Evolutionary conservation across 2,888 invertebrate genomes (phyloP), one percentile per base, ranked within the genome.

Genomic region (Thymelicus acteon): DNA sequence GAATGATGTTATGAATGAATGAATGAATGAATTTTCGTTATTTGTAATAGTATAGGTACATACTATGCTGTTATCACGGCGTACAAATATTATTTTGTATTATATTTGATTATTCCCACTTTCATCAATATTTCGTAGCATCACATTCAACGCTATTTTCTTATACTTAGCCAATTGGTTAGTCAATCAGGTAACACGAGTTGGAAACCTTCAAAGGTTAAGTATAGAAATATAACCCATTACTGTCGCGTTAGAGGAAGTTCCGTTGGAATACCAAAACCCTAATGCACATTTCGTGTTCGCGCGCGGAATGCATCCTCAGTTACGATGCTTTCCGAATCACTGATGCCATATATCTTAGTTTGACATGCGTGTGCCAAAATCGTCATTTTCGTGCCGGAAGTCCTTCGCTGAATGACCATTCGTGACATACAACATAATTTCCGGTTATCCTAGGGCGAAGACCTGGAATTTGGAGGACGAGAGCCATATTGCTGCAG

Each of bases 251-350:
- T 19, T 10, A 15, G 40, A 44, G 44, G 31, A 47, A 62, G 44
- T 68, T 68, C 68, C 68, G 44, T 40, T 7, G 54, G 1, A 48
- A 10, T 39, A 15, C 39, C 15, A 37, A 10, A n/a, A 31, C 24
- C 40, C 31, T 62, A 68, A 67, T 67, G 67, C 52, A 67, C 52
- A 60, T 61, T 67, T 67, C 61, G 44, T 68, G 68, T 49, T 44
- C 13, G 60, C 40, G 4, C 61, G 52, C 54, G 67, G 24, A 67
- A 13, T 57, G 68, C 62, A 61, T 62, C 49, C 15, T 40, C 31
- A 13, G 13, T 52, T 47, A 47, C 4, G 47, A 57, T 37, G 54
- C 19, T 19, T 47, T 15, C 47, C 31, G 68, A 68, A 68, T 62
- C 31, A 39, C 39, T 68, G 44, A 61, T 52, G 44, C 60, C 8